phyloP scores from a whole-genome alignment of 2,113 vertebrate genomes.

The Bos javanicus region DNA sequence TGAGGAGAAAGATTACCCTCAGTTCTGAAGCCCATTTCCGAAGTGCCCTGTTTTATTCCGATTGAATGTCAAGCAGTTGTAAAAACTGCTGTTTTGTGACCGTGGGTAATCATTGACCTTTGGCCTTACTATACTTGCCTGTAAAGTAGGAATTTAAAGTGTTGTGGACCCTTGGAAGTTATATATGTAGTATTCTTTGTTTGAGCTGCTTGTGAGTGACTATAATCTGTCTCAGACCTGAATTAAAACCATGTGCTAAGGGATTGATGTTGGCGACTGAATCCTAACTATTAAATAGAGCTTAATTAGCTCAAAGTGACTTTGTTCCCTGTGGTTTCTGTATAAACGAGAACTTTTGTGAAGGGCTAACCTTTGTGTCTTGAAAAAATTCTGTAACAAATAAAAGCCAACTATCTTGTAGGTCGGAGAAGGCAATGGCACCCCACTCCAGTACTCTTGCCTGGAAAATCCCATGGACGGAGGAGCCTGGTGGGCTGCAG shows the following conservation, averaged over 20 bases:
- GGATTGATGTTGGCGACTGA: neutral
- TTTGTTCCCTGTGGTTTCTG: conserved; percentile 23
- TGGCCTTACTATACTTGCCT: neutral
- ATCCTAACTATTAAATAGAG: neutral
- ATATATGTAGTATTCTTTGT: neutral
- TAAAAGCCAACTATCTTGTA: neutral
- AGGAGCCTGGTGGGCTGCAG: no score
- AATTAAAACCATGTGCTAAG: neutral
- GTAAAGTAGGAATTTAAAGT: neutral
- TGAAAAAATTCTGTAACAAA: neutral
- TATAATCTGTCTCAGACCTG: neutral
- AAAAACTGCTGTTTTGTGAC: neutral
- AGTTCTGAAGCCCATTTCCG: neutral
- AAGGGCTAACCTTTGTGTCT: neutral
- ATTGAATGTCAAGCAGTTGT: neutral
- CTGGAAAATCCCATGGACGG: no score
- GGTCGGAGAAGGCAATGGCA: neutral
- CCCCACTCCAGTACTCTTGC: no score
- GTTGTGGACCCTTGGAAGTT: neutral
- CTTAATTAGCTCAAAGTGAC: neutral
- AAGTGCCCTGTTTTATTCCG: neutral
- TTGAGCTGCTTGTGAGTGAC: neutral
- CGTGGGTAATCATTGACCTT: neutral
- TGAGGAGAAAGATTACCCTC: neutral
- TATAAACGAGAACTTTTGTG: neutral